phyloP scores from a whole-genome alignment of 1,140 invertebrate species.

The Pygmarrhopalites habei region DNA sequence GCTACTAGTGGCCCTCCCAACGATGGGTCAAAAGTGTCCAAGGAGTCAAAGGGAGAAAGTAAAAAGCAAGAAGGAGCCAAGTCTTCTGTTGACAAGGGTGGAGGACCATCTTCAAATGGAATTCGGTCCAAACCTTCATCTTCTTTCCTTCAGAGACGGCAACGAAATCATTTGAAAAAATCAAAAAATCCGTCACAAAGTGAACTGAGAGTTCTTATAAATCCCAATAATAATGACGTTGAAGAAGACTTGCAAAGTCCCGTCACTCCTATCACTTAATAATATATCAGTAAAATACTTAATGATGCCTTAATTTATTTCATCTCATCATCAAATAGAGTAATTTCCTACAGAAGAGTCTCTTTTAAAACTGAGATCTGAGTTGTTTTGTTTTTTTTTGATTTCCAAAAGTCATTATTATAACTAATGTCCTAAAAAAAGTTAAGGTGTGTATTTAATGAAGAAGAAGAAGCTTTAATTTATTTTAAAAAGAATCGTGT shows the following conservation, averaged over 20 bases:
- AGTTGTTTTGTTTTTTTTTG: too few species aligned
- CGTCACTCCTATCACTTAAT: constrained; percentile 4
- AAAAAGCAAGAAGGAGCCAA: constrained; percentile 10
- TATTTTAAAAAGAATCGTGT: too few species aligned
- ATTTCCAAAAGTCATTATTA: too few species aligned
- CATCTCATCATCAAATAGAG: background rate
- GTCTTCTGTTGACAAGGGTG: background rate
- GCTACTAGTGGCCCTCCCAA: too few species aligned
- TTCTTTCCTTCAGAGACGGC: constrained; percentile 22
- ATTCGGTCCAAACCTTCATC: background rate
- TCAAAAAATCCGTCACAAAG: constrained; percentile 16
- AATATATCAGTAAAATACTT: background rate
- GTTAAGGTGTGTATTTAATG: too few species aligned
- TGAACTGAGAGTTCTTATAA: constrained; percentile 21
- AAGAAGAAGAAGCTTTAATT: too few species aligned
- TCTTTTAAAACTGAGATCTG: too few species aligned
- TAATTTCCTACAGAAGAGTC: too few species aligned
- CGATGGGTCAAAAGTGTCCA: background rate
- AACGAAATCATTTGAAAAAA: constrained; percentile 8
- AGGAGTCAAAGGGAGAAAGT: background rate
- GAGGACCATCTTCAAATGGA: background rate
- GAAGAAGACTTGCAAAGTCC: constrained; percentile 18
- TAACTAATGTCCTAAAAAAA: too few species aligned
- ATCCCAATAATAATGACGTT: background rate
- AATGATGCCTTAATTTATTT: background rate